These are phyloP conservation scores for Nymphicus hollandicus DNA, from an alignment of 2,113 vertebrate genomes.

Conservation along the genomic window DNA sequence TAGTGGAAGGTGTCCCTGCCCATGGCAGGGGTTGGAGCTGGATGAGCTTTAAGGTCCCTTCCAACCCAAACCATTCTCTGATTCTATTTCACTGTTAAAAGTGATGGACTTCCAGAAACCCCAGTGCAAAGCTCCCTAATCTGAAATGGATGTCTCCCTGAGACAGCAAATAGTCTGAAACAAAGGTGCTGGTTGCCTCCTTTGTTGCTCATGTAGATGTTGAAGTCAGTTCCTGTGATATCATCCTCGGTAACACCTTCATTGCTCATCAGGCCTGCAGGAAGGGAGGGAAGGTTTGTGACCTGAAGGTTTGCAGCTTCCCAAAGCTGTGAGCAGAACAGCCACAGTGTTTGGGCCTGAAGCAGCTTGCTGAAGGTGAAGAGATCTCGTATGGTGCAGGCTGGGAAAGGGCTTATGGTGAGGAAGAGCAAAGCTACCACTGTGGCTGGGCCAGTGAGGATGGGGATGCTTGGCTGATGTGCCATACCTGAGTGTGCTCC, in stretches of 20 bases:
- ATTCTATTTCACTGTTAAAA: neutral
- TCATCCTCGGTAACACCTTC: neutral
- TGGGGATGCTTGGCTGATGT: accelerated
- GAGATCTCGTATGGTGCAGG: neutral
- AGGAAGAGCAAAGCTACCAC: neutral
- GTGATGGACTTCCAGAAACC: neutral
- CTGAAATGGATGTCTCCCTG: neutral
- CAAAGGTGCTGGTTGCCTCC: accelerated
- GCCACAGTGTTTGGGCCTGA: neutral
- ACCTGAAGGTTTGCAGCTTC: neutral
- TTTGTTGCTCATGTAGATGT: neutral
- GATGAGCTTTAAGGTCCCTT: neutral
- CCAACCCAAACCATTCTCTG: neutral
- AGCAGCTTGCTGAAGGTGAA: neutral
- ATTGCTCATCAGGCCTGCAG: neutral
- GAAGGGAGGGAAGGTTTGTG: neutral
- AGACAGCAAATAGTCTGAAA: neutral
- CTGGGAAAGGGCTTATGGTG: neutral
- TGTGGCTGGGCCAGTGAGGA: neutral
- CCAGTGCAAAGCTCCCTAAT: neutral
- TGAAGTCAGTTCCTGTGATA: neutral
- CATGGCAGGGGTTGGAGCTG: accelerated
- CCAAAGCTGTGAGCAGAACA: neutral
- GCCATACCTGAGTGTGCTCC: neutral
- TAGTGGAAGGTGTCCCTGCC: neutral